Percentiles rank a stretch among this genome's conserved stretches.
Evolutionary conservation across 2,888 invertebrate genomes (phyloP).

Genomic region (Ferrisia virgata): DNA sequence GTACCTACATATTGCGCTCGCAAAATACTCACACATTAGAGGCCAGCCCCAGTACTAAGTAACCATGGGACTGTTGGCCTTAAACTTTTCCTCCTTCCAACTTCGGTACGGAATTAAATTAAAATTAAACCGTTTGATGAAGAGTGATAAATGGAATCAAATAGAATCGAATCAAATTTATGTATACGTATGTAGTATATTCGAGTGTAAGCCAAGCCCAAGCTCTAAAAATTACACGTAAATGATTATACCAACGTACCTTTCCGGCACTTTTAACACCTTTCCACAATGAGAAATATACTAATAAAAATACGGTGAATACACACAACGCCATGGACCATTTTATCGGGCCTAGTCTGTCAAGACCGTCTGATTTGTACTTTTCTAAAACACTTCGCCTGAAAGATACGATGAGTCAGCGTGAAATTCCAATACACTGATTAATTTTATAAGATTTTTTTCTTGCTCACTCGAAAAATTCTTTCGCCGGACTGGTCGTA

Average conservation of each 20-base stretch:
- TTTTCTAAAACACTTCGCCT: slow-evolving; percentile 86
- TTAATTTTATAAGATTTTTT: not conserved
- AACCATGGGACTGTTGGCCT: not conserved
- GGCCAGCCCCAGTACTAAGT: not conserved
- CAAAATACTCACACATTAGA: slow-evolving; percentile 17
- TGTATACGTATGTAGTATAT: not conserved
- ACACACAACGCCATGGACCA: slow-evolving; percentile 85
- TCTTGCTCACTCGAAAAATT: slow-evolving; percentile 77
- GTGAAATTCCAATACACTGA: not conserved
- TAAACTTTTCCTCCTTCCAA: not conserved
- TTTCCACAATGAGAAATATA: slow-evolving; percentile 96
- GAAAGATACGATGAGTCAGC: slow-evolving; percentile 46
- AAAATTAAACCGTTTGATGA: slow-evolving; percentile 19
- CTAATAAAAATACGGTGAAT: slow-evolving; percentile 84
- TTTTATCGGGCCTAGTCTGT: slow-evolving; percentile 84
- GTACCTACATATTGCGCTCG: not conserved
- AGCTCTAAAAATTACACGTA: not conserved
- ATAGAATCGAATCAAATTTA: not conserved
- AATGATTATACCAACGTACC: slow-evolving; percentile 61
- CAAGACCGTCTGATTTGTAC: slow-evolving; percentile 76
- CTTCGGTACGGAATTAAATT: not conserved
- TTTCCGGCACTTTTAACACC: slow-evolving; percentile 90
- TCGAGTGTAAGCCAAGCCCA: too few species aligned
- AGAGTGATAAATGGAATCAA: slow-evolving; percentile 5
- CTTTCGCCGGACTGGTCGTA: slow-evolving; percentile 75